phyloP scores from a whole-genome alignment of 1,140 invertebrate species.

The Nomia melanderi region DNA sequence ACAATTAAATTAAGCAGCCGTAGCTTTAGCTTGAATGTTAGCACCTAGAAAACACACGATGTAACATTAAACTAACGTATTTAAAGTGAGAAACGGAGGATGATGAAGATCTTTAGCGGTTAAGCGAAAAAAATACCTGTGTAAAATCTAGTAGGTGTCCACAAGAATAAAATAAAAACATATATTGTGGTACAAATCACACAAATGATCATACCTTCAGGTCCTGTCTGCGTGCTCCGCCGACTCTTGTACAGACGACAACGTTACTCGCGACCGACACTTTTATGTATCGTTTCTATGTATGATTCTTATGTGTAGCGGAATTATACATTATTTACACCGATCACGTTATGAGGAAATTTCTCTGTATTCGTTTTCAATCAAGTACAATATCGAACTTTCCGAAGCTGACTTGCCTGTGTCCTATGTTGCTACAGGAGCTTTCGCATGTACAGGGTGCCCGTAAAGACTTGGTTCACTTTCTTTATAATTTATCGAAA shows the following conservation, averaged over 20 bases:
- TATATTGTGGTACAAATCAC: constrained; percentile 81
- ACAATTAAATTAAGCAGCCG: constrained; percentile 78
- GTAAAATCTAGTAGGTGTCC: constrained; percentile 81
- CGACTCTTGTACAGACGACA: constrained; percentile 33
- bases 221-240: constrained; percentile 37
- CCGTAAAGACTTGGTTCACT: too few species aligned
- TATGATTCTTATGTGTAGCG: constrained; percentile 46
- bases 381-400: background rate
- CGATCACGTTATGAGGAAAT: constrained; percentile 11
- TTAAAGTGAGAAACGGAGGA: constrained; percentile 69
- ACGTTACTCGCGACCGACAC: constrained; percentile 24
- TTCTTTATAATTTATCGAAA: too few species aligned
- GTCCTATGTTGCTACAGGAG: too few species aligned
- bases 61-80: constrained; percentile 81
- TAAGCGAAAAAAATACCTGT: constrained; percentile 80
- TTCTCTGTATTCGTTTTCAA: background rate
- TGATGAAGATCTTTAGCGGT: constrained; percentile 71
- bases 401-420: too few species aligned
- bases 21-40: constrained; percentile 80
- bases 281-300: constrained; percentile 39
- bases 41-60: constrained; percentile 78
- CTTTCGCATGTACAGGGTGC: too few species aligned
- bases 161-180: constrained; percentile 81
- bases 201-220: constrained; percentile 60
- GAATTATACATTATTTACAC: constrained; percentile 48